Conservation (phyloP, 2,113 vertebrate genomes). For the Hemiprocne comata region DNA sequence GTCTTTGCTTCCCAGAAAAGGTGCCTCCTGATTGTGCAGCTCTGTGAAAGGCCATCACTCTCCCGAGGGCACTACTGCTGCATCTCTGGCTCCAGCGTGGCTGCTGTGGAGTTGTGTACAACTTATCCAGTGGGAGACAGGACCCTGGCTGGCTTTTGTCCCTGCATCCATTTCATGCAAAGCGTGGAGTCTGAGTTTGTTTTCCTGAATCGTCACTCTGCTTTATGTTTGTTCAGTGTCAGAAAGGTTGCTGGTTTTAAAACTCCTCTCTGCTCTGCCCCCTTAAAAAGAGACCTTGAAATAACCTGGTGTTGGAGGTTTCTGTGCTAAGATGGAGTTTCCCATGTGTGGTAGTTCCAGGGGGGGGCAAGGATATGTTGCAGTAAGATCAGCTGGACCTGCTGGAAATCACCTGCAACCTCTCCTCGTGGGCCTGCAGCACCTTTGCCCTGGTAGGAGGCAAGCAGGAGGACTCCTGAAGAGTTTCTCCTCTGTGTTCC, state of each 20-base stretch:
- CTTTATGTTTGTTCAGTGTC: not conserved
- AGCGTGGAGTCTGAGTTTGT: not conserved
- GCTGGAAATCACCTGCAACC: not conserved
- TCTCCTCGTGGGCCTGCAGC: not conserved
- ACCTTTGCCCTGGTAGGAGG: not conserved
- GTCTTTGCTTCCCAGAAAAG: not conserved
- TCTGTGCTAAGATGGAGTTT: not conserved
- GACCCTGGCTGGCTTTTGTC: not conserved
- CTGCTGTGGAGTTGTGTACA: not conserved
- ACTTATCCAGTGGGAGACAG: rapidly evolving
- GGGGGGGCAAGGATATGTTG: not conserved
- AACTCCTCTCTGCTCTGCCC: not conserved
- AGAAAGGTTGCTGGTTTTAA: not conserved
- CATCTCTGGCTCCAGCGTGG: not conserved
- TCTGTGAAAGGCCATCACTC: not conserved
- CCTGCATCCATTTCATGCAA: rapidly evolving
- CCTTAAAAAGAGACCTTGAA: not conserved
- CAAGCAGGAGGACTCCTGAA: not conserved
- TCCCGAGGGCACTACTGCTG: not conserved
- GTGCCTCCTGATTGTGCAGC: not conserved
- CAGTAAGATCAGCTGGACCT: not conserved
- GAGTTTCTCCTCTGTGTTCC: not conserved
- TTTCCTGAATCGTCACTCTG: not conserved
- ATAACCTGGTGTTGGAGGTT: not conserved
- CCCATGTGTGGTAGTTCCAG: not conserved